phyloP scores from a whole-genome alignment of 2,888 invertebrate genomes.

The Saturnia pavonia region DNA sequence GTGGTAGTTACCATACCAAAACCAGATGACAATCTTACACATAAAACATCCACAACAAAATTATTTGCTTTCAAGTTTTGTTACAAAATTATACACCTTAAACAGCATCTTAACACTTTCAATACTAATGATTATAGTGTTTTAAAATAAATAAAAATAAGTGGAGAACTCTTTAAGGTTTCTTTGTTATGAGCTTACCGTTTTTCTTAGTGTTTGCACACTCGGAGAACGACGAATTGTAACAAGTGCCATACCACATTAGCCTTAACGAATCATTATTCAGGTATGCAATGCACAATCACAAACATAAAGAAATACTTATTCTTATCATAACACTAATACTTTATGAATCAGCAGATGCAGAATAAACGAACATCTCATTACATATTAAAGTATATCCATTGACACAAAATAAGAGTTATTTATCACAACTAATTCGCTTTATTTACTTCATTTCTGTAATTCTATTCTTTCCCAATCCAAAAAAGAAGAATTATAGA shows the following conservation, averaged over 20 bases:
- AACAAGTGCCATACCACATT: conserved; percentile 80
- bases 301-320: conserved; percentile 68
- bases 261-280: conserved; percentile 71
- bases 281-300: conserved; percentile 65
- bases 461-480: conserved; percentile 34
- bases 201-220: conserved; percentile 78
- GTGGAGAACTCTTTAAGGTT: neutral
- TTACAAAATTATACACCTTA: neutral
- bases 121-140: neutral
- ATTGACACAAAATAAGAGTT: conserved; percentile 34
- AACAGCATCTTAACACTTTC: neutral
- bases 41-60: neutral
- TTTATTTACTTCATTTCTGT: conserved; percentile 35
- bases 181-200: conserved; percentile 58
- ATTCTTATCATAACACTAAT: conserved; percentile 66
- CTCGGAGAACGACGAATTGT: conserved; percentile 79
- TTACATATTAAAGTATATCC: conserved; percentile 38
- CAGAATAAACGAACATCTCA: conserved; percentile 42
- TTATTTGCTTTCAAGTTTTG: neutral
- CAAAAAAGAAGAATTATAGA: conserved; percentile 32
- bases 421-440: conserved; percentile 37
- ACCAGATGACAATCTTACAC: neutral
- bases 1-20: neutral
- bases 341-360: conserved; percentile 59
- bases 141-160: conserved; percentile 3